Evolutionary conservation across 2,113 vertebrate species (phyloP).

Genomic region (Arizona elegans): DNA sequence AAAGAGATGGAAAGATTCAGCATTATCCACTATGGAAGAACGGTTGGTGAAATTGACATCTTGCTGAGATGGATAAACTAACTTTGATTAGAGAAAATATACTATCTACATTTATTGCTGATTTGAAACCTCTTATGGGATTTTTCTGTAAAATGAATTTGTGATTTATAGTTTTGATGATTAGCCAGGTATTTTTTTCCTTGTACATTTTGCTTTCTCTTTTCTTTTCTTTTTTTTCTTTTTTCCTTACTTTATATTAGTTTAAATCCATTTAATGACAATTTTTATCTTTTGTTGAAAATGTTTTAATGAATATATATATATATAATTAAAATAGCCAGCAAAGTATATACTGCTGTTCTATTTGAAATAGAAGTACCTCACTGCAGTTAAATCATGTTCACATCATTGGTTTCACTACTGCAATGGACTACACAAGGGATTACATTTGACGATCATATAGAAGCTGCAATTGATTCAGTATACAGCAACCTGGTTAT

Average conservation of each 20-base stretch:
- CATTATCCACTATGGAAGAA: background rate
- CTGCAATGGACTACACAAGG: background rate
- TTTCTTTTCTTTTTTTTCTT: background rate
- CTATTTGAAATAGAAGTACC: background rate
- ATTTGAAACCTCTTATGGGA: background rate
- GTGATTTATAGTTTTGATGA: background rate
- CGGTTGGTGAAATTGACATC: background rate
- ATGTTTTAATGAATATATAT: background rate
- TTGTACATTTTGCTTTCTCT: background rate
- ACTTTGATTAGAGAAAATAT: background rate
- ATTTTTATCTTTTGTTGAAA: background rate
- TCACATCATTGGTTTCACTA: background rate
- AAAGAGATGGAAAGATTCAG: background rate
- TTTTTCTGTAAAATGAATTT: background rate
- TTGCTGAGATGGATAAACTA: background rate
- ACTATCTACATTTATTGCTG: background rate
- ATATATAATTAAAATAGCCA: background rate
- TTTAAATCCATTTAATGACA: background rate
- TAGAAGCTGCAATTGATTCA: background rate
- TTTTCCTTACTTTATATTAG: background rate
- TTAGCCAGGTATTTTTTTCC: background rate
- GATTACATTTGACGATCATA: background rate
- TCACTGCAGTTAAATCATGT: background rate
- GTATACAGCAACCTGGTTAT: background rate
- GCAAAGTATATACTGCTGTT: background rate